Conservation (phyloP, 2,888 invertebrate genomes). For the Ormyrus rosae region DNA sequence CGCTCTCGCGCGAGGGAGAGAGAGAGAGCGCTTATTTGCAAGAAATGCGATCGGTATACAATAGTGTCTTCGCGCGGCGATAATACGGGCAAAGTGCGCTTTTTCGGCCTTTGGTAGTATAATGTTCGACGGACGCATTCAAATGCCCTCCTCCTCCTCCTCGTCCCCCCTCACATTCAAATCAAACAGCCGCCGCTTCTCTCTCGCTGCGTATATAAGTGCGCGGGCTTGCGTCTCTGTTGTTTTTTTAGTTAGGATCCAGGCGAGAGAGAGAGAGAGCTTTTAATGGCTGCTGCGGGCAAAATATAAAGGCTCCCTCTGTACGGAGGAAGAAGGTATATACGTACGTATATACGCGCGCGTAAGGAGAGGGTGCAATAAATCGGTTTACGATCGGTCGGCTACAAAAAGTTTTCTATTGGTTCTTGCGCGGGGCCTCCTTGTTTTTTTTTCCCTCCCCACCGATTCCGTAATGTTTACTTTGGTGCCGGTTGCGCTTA, state of each 20-base stretch:
- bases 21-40: constrained; percentile 33
- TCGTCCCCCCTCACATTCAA: constrained; percentile 33
- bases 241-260: background rate
- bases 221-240: background rate
- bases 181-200: constrained; percentile 27
- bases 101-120: constrained; percentile 46
- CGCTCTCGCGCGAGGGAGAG: background rate
- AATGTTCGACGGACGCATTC: constrained; percentile 27
- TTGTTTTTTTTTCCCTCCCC: background rate
- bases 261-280: background rate
- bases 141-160: background rate
- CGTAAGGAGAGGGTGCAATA: constrained; percentile 24
- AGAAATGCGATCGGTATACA: constrained; percentile 43
- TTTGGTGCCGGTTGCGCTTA: background rate
- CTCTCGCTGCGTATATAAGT: background rate
- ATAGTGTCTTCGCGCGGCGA: constrained; percentile 15
- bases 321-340: no score
- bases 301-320: constrained; percentile 3
- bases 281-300: background rate
- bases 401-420: constrained; percentile 17
- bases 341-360: background rate
- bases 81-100: background rate
- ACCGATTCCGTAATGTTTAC: constrained; percentile 16
- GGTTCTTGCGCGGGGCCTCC: background rate
- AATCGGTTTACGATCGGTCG: constrained; percentile 47